phyloP scores from a whole-genome alignment of 2,113 vertebrate species.

The Nannospalax galili region DNA sequence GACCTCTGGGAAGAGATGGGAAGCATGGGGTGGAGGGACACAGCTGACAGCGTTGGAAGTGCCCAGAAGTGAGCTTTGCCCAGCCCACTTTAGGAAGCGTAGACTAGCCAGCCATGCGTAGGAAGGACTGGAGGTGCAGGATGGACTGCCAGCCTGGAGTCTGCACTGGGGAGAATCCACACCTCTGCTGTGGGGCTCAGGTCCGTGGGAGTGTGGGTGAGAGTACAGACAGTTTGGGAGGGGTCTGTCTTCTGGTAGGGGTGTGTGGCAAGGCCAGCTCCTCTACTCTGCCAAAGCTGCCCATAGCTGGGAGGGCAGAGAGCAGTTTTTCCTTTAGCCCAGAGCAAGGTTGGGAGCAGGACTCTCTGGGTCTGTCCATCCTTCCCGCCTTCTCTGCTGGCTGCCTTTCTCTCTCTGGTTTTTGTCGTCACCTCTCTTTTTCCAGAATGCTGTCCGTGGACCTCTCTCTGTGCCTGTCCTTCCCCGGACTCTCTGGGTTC shows the following conservation, averaged over 20 bases:
- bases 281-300: not conserved
- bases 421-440: not conserved
- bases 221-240: not conserved
- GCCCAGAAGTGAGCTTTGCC: not conserved
- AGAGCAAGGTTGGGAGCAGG: not conserved
- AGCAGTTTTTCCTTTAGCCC: not conserved
- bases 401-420: not conserved
- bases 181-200: not conserved
- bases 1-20: not conserved
- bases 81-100: not conserved
- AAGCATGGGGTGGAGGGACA: fast-evolving
- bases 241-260: not conserved
- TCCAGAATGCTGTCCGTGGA: not conserved
- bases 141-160: not conserved
- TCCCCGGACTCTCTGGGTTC: not conserved
- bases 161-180: too few relatives aligned
- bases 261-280: not conserved
- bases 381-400: slow-evolving; percentile 14
- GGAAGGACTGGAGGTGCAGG: not conserved
- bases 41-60: not conserved
- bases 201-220: not conserved
- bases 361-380: not conserved
- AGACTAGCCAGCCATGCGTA: not conserved
- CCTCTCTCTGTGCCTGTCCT: not conserved
- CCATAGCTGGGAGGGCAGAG: not conserved